Evolutionary conservation across 2,797 vertebrate genomes (phyloP).

Genomic region (Morelia viridis): DNA sequence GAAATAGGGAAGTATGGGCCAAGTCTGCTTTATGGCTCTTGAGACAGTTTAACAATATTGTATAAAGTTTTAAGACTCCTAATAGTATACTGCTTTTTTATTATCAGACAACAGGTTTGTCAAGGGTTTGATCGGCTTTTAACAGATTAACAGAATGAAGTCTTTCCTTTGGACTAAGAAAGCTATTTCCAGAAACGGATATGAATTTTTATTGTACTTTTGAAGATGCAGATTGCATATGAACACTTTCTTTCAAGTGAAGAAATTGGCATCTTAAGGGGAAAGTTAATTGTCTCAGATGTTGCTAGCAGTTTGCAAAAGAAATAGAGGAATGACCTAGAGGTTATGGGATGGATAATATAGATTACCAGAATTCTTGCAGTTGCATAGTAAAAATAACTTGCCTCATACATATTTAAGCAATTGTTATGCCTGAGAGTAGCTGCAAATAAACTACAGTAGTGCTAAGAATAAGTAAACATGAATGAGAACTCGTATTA

Average conservation of each 20-base stretch:
- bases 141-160: not conserved
- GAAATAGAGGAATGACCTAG: conserved; percentile 8
- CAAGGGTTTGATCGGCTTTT: not conserved
- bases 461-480: not conserved
- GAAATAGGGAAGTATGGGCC: not conserved
- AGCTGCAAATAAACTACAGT: not conserved
- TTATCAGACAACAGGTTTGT: not conserved
- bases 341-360: not conserved
- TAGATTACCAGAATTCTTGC: not conserved
- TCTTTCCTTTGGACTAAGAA: not conserved
- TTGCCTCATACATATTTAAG: not conserved
- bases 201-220: not conserved
- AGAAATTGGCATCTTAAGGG: not conserved
- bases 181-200: not conserved
- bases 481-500: not conserved
- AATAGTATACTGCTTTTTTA: not conserved
- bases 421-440: not conserved
- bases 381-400: not conserved
- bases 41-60: not conserved
- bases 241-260: not conserved
- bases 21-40: not conserved
- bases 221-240: not conserved
- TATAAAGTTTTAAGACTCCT: not conserved
- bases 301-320: not conserved
- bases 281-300: not conserved